A percentile compares a stretch with the other conserved stretches of the same genome.
Evolutionary conservation across 2,888 invertebrate genomes (phyloP).

Genomic region (Stenodera caucasica): DNA sequence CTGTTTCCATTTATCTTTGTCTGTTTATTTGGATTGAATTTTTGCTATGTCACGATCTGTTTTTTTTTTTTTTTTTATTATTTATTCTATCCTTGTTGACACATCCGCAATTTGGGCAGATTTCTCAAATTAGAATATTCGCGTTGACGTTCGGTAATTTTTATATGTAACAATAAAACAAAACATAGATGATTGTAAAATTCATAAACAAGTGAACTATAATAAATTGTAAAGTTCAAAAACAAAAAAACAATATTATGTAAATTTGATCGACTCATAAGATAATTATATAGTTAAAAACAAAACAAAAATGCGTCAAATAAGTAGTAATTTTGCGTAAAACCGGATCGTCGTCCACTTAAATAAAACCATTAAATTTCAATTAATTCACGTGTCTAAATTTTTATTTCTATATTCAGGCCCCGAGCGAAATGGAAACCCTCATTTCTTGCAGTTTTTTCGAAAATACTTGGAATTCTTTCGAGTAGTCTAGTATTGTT

Average conservation of each 20-base stretch:
- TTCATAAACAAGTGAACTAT: too few relatives aligned
- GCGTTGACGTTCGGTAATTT: not conserved
- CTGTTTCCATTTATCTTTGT: not conserved
- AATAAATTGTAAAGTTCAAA: too few relatives aligned
- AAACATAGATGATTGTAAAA: too few relatives aligned
- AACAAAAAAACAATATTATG: not conserved
- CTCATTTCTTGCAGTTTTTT: too few relatives aligned
- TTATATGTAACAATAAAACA: too few relatives aligned
- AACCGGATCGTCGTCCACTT: not conserved
- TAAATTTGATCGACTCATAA: not conserved
- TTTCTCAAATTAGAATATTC: not conserved
- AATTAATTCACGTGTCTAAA: not conserved
- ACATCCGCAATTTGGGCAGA: not conserved
- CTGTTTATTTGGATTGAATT: not conserved
- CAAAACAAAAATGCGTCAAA: too few relatives aligned
- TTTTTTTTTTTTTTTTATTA: not conserved
- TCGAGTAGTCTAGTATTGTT: too few relatives aligned
- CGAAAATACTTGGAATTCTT: too few relatives aligned
- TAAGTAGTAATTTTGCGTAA: not conserved
- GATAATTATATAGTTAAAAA: too few relatives aligned
- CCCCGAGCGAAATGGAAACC: too few relatives aligned
- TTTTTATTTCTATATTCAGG: too few relatives aligned
- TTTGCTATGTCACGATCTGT: not conserved
- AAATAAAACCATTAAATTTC: not conserved
- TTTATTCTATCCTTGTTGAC: not conserved